Evolutionary conservation across 92 coral and sea anemone genomes (phyloP).

Genomic region (Porites rus): DNA sequence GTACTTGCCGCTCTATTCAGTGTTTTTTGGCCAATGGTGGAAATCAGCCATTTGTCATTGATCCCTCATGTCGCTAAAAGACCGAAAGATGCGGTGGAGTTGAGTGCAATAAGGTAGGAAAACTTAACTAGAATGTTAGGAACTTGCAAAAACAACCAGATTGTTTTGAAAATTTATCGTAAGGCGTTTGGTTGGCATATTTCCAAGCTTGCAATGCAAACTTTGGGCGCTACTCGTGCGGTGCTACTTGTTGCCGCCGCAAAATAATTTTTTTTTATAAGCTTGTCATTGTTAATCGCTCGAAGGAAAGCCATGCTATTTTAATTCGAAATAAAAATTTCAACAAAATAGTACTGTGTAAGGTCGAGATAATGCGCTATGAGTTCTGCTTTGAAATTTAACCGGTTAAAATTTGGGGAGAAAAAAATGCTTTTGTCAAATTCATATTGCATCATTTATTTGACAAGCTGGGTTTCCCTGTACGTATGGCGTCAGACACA

Average conservation of each 20-base stretch:
- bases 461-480: constrained; percentile 40
- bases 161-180: too few species aligned
- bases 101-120: constrained; percentile 87
- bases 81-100: constrained; percentile 76
- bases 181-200: constrained; percentile 3
- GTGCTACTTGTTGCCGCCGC: not conserved
- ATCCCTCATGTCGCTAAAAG: constrained; percentile 89
- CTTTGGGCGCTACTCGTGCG: not conserved
- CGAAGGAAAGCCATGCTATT: too few species aligned
- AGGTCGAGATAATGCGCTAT: too few species aligned
- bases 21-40: constrained; percentile 93
- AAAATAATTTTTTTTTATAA: not conserved
- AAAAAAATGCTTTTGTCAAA: too few species aligned
- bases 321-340: too few species aligned
- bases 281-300: too few species aligned
- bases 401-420: too few species aligned
- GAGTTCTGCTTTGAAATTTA: too few species aligned
- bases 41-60: constrained; percentile 87
- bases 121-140: too few species aligned
- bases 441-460: constrained; percentile 23
- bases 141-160: too few species aligned
- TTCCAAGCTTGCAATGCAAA: constrained; percentile 1
- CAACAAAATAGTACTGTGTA: too few species aligned
- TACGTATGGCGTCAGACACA: too few species aligned
- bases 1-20: constrained; percentile 72